phyloP scores from a whole-genome alignment of 92 coral and sea anemone species.

The Scolanthus callimorphus region DNA sequence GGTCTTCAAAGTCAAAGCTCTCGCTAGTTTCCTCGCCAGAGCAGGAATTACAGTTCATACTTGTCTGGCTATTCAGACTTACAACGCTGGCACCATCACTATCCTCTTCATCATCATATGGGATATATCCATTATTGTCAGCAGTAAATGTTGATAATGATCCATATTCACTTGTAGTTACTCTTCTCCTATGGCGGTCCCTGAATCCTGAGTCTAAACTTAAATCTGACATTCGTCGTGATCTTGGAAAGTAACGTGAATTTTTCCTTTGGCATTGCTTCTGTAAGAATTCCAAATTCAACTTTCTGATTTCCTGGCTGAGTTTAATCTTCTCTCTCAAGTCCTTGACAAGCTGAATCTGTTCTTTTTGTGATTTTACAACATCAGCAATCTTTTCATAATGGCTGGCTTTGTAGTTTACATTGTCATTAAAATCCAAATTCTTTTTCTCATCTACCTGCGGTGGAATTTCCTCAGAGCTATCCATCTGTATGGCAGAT shows the following conservation, averaged over 20 bases:
- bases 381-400: constrained; percentile 24
- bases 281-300: constrained; percentile 52
- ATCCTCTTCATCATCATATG: constrained; percentile 25
- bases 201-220: constrained; percentile 54
- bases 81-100: constrained; percentile 3
- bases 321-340: constrained; percentile 40
- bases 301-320: constrained; percentile 56
- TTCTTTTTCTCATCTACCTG: background rate
- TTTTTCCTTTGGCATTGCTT: constrained; percentile 24
- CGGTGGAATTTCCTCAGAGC: background rate
- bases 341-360: constrained; percentile 53
- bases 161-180: constrained; percentile 79
- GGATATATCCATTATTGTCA: constrained; percentile 23
- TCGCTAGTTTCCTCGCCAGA: constrained; percentile 41
- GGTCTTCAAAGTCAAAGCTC: constrained; percentile 25
- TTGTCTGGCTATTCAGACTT: constrained; percentile 20
- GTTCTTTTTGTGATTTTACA: constrained; percentile 46
- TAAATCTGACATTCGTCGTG: constrained; percentile 48
- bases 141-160: constrained; percentile 57
- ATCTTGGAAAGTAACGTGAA: constrained; percentile 11
- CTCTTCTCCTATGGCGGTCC: constrained; percentile 28
- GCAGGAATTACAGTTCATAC: constrained; percentile 21
- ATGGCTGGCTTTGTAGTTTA: constrained; percentile 17
- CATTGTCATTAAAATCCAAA: background rate
- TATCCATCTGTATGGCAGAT: background rate